Conservation (phyloP, 1,140 invertebrate genomes). For the Drosophila grimshawi region DNA sequence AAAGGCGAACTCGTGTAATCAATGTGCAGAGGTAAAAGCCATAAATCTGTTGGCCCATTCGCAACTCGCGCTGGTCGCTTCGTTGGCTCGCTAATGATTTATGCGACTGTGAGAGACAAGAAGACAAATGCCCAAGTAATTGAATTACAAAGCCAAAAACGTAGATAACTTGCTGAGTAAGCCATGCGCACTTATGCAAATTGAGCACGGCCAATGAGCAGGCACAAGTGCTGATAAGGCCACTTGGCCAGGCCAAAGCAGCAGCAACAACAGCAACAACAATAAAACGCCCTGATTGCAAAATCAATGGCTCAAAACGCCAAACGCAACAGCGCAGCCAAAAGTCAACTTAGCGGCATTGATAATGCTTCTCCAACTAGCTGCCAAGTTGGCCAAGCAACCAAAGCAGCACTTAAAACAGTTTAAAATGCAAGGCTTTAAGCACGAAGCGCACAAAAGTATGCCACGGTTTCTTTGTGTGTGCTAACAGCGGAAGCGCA, state of each 20-base stretch:
- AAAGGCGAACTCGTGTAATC: constrained; percentile 62
- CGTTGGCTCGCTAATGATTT: constrained; percentile 66
- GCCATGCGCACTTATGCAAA: constrained; percentile 72
- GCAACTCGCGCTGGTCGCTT: constrained; percentile 4
- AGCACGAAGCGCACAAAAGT: constrained; percentile 55
- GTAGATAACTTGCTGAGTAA: constrained; percentile 73
- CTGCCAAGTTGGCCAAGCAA: constrained; percentile 19
- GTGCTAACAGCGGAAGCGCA: constrained; percentile 40
- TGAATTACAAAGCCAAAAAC: constrained; percentile 72
- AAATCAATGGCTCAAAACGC: constrained; percentile 68
- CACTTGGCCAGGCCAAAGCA: constrained; percentile 11
- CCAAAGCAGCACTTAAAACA: constrained; percentile 21
- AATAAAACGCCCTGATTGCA: constrained; percentile 58
- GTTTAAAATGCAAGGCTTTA: constrained; percentile 57
- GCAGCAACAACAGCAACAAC: constrained; percentile 35
- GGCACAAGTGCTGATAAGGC: constrained; percentile 53
- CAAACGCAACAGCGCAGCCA: constrained; percentile 43
- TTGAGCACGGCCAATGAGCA: constrained; percentile 48
- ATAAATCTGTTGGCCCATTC: constrained; percentile 62
- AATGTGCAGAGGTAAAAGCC: constrained; percentile 42
- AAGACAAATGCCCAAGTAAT: constrained; percentile 80
- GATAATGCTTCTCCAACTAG: constrained; percentile 35
- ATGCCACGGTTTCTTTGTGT: constrained; percentile 9
- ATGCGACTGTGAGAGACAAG: constrained; percentile 59
- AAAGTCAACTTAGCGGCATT: constrained; percentile 55